Conservation (phyloP, 2,797 vertebrate species). For the Decapterus maruadsi region DNA sequence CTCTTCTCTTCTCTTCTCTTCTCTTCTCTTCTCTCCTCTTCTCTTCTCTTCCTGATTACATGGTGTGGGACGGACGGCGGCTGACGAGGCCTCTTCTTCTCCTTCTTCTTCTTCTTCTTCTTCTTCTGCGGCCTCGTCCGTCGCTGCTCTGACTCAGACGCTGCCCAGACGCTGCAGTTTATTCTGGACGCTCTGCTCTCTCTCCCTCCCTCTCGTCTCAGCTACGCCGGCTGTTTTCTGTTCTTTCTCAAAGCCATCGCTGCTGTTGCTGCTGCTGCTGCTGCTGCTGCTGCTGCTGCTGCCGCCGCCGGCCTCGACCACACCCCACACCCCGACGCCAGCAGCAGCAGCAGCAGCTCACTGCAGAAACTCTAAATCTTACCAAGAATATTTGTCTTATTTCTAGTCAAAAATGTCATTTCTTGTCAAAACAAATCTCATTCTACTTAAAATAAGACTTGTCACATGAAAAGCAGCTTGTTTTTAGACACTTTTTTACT, state of each 20-base stretch:
- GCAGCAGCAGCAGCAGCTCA: conserved; percentile 19
- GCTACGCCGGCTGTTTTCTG: conserved; percentile 72
- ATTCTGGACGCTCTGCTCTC: conserved; percentile 68
- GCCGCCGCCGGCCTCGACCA: conserved; percentile 72
- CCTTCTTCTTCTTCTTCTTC: no score
- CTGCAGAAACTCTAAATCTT: no score
- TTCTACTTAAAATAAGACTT: no score
- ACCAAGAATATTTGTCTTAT: no score
- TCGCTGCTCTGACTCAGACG: conserved; percentile 59
- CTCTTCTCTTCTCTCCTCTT: no score
- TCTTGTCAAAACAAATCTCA: no score
- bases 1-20: no score
- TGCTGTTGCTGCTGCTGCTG: no score
- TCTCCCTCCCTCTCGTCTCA: conserved; percentile 23
- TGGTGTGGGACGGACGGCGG: conserved; percentile 53
- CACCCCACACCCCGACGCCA: conserved; percentile 64
- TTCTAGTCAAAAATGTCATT: no score
- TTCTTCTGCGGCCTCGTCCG: neutral
- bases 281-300: no score
- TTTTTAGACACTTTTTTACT: no score
- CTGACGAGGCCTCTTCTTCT: conserved; percentile 55
- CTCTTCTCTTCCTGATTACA: conserved; percentile 73
- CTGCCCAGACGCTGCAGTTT: conserved; percentile 67
- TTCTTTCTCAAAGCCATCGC: conserved; percentile 67
- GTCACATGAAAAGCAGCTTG: no score